These are phyloP conservation scores for Vireo griseus DNA, from an alignment of 2,797 vertebrate species.

Conservation along the genomic window DNA sequence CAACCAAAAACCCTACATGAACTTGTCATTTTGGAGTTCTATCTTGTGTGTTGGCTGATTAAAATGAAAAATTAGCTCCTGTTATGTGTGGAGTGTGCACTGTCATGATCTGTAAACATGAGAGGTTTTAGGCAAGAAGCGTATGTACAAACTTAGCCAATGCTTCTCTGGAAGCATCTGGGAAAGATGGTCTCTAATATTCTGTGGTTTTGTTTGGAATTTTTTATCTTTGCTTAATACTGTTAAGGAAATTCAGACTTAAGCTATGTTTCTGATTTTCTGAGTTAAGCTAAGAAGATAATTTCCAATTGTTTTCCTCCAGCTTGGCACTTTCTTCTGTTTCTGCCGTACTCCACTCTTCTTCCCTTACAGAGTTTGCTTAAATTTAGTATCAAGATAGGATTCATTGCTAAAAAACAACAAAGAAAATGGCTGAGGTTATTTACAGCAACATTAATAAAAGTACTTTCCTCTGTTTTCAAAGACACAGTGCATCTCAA, in stretches of 20 bases:
- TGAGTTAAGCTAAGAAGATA: not conserved
- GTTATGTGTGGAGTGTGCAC: not conserved
- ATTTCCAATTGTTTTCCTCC: not conserved
- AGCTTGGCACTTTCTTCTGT: not conserved
- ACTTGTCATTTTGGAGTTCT: not conserved
- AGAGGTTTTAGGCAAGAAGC: not conserved
- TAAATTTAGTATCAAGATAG: not conserved
- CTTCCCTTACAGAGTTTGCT: not conserved
- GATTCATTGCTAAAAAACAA: not conserved
- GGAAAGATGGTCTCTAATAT: not conserved
- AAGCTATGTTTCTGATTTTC: slow-evolving; percentile 6
- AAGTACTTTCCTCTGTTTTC: not conserved
- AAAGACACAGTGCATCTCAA: not conserved
- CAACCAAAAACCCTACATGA: not conserved
- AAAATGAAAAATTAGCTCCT: not conserved
- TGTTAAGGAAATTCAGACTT: slow-evolving; percentile 7
- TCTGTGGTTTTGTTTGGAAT: not conserved
- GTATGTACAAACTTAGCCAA: not conserved
- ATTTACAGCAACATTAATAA: not conserved
- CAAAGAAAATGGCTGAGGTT: not conserved
- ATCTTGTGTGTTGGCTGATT: not conserved
- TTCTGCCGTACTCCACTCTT: not conserved
- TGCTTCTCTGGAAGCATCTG: not conserved
- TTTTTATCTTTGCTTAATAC: slow-evolving; percentile 22
- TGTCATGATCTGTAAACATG: not conserved